Base-by-base conservation (phyloP, 1,140 invertebrate species). In the Diabrotica virgifera region DNA sequence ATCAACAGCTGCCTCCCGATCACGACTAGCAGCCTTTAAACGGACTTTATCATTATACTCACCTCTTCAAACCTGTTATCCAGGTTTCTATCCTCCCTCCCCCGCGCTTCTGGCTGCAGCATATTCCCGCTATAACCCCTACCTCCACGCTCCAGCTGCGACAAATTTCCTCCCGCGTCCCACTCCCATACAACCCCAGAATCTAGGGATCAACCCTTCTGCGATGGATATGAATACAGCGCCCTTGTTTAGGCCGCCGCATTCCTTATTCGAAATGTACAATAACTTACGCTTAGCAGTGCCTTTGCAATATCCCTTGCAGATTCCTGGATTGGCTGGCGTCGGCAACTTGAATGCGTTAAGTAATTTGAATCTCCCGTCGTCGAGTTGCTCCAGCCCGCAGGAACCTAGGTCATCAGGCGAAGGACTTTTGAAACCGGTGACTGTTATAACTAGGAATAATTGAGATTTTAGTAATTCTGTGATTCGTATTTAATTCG, bases 1-100 rank as follows among this genome's bases (percentile, higher is more conserved):
- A 24, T 24, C 24, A 1, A 24, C 24, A 24, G 24, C 24, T 24
- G 24, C 24, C 24, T 24, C 24, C 24, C 24, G 24, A 24, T 24
- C 24, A 24, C 24, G 24, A 24, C 24, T 24, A 24, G 95, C 94
- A 0, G 93, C 94, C 0, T 94, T 96, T 74, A 96, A 95, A 75
- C 82, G 94, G 5, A 84, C 78, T 72, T 79, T 82, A 72, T 78
- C 83, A 69, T 66, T 85, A 76, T 2, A 70, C 59, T 82, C 78
- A 59, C 80, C 84, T 4, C 78, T 84, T 65, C 80, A 80, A 0
- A 10, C 51, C 10, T 67, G 63, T 57, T 71, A 71, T 53, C 50
- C 72, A 37, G 64, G 70, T 6, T 72, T 72, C 58, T 74, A 72
- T 51, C 69, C 60, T 11, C 68, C 59, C 4, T 60, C 63, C 35